These are phyloP conservation scores for Mus spicilegus DNA, from an alignment of 2,113 vertebrate species.

Conservation along the genomic window DNA sequence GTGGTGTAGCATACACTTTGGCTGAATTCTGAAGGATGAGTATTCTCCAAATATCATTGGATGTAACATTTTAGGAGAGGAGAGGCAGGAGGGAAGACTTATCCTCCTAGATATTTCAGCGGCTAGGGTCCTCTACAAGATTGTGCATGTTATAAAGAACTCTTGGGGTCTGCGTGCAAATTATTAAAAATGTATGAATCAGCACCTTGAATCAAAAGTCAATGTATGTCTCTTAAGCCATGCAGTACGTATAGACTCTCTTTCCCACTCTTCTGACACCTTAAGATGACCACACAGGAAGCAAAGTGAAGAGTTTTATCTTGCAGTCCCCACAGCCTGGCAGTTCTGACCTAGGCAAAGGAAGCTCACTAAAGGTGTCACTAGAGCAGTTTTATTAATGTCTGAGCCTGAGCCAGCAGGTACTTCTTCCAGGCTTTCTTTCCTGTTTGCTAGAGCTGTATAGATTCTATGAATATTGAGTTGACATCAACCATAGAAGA, in stretches of 20 bases:
- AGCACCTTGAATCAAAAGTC: conserved; percentile 7
- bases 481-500: conserved; percentile 15
- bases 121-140: neutral
- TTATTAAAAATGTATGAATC: conserved; percentile 36
- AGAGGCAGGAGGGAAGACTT: neutral
- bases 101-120: neutral
- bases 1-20: neutral
- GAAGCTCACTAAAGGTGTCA: neutral
- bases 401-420: neutral
- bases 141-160: neutral
- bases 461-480: neutral
- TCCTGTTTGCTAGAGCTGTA: neutral
- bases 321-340: neutral
- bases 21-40: neutral
- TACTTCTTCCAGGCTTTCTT: neutral
- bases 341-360: neutral
- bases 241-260: neutral
- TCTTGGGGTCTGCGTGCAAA: neutral
- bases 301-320: neutral
- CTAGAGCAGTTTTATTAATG: neutral
- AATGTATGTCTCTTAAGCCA: conserved; percentile 13
- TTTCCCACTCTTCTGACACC: neutral
- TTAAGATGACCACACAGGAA: neutral
- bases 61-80: neutral
- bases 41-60: neutral